A percentile compares a stretch with the other conserved stretches of the same genome.
These are phyloP conservation scores for Amphilophus citrinellus DNA, from an alignment of 2,113 vertebrate genomes.

Conservation along the genomic window DNA sequence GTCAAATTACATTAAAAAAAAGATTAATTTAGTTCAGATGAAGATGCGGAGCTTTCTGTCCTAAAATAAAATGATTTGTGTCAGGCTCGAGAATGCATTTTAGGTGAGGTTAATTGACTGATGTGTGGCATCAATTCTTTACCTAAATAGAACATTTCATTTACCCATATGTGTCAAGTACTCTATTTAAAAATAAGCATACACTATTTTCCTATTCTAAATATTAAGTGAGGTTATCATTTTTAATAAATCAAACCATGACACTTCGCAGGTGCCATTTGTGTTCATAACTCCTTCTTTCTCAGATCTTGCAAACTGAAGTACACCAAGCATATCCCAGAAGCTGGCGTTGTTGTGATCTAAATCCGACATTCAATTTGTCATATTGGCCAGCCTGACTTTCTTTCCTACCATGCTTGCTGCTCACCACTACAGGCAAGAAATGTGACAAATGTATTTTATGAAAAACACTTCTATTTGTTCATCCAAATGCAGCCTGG, in stretches of 20 bases:
- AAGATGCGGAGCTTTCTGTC: constrained; percentile 9
- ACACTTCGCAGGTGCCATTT: constrained; percentile 15
- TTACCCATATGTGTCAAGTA: not conserved
- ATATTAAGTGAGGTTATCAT: not conserved
- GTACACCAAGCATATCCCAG: constrained; percentile 13
- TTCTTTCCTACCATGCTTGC: not conserved
- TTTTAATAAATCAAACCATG: not conserved
- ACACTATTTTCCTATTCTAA: constrained; percentile 12
- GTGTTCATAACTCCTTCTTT: constrained; percentile 8
- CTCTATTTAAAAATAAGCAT: not conserved
- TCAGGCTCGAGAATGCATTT: constrained; percentile 9
- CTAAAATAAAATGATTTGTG: constrained; percentile 28
- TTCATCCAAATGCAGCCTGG: not conserved
- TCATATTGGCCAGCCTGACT: not conserved
- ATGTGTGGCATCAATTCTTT: not conserved
- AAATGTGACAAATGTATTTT: constrained; percentile 39
- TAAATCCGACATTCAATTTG: constrained; percentile 27
- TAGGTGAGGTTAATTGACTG: constrained; percentile 25
- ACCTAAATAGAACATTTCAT: constrained; percentile 24
- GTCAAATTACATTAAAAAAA: not conserved
- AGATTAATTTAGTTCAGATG: constrained; percentile 13
- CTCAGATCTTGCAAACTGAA: constrained; percentile 26
- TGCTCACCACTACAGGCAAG: not conserved
- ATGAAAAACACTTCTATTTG: not conserved
- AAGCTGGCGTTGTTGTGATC: not conserved